These are phyloP conservation scores for Melanaphis sacchari DNA, from an alignment of 1,140 invertebrate genomes.

Conservation along the genomic window DNA sequence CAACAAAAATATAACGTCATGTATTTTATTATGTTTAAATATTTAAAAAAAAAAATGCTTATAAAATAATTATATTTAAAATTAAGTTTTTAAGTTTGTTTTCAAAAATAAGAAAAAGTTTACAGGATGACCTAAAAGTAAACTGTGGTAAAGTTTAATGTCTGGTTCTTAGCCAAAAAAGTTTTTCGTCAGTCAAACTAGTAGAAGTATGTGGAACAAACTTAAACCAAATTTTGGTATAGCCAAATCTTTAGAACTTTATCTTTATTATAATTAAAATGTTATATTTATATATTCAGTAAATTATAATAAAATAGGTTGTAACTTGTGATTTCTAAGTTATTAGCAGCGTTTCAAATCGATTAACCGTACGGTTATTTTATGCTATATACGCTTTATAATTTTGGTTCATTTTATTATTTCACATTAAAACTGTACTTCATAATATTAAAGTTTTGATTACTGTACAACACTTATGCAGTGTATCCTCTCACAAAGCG, in stretches of 20 bases:
- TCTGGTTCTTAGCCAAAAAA: background rate
- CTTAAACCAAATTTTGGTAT: background rate
- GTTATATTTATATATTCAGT: background rate
- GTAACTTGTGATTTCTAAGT: background rate
- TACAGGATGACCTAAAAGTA: background rate
- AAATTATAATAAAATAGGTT: background rate
- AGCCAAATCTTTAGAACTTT: background rate
- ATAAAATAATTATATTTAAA: background rate
- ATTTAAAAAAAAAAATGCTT: no score
- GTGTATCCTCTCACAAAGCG: background rate
- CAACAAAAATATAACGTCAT: background rate
- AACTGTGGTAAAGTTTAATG: background rate
- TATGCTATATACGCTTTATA: background rate
- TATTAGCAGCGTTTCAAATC: background rate
- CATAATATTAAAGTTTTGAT: background rate
- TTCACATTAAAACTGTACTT: background rate
- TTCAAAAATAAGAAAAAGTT: background rate
- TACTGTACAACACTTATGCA: background rate
- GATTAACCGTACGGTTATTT: background rate
- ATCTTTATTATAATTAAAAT: background rate
- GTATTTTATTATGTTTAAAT: background rate
- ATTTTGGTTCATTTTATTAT: background rate
- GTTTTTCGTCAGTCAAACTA: conserved; percentile 29
- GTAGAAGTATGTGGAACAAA: background rate
- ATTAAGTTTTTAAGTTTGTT: background rate